These are phyloP conservation scores for Drosophila asahinai DNA, from an alignment of 1,140 invertebrate species.

Conservation along the genomic window DNA sequence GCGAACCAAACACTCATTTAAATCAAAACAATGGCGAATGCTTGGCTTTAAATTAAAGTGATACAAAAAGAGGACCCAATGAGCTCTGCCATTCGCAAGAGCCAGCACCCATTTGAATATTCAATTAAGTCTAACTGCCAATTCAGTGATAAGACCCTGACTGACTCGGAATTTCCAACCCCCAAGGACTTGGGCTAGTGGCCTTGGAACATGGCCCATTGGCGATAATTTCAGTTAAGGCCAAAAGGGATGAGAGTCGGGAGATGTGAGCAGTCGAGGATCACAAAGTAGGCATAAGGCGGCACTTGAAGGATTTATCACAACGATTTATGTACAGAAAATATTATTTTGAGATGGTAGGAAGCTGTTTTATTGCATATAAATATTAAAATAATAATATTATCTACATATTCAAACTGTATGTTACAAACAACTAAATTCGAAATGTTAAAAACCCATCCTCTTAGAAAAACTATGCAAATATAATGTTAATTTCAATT, in stretches of 20 bases:
- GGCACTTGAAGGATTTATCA: background rate
- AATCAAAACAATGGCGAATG: constrained; percentile 11
- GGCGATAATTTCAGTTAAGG: constrained; percentile 40
- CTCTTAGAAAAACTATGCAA: background rate
- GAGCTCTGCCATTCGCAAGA: constrained; percentile 21
- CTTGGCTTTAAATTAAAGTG: constrained; percentile 16
- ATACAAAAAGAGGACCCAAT: background rate
- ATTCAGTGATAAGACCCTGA: constrained; percentile 65
- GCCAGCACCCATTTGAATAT: constrained; percentile 64
- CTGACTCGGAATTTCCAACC: background rate
- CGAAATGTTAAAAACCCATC: too few relatives aligned
- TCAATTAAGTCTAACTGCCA: constrained; percentile 74
- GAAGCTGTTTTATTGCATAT: background rate
- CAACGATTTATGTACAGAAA: too few relatives aligned
- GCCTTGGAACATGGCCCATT: constrained; percentile 35
- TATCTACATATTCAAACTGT: too few relatives aligned
- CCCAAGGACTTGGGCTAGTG: constrained; percentile 5
- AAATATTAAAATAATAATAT: background rate
- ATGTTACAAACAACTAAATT: too few relatives aligned
- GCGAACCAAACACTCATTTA: constrained; percentile 9
- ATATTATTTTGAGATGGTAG: background rate
- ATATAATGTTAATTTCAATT: background rate
- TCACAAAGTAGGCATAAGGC: background rate
- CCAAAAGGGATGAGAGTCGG: constrained; percentile 8
- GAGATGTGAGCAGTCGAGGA: background rate